These are phyloP conservation scores for Meliscaeva auricollis DNA, from an alignment of 2,888 invertebrate genomes.

Conservation along the genomic window DNA sequence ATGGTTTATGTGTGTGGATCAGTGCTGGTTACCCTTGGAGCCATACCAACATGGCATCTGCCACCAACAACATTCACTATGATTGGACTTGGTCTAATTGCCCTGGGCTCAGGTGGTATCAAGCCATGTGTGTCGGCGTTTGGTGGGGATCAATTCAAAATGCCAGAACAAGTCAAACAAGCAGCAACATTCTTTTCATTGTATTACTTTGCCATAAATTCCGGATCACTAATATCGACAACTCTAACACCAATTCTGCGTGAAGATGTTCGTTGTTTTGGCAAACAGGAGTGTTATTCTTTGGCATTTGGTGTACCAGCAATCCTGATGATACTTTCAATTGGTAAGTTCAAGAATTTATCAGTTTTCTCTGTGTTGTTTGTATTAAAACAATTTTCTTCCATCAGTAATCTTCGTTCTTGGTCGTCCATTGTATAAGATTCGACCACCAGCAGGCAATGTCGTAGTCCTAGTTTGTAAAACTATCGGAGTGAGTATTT, in stretches of 20 bases:
- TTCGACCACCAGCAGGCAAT: conserved; percentile 89
- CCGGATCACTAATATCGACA: conserved; percentile 90
- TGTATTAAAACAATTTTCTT: conserved; percentile 78
- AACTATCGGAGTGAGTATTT: conserved; percentile 87
- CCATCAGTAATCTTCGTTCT: conserved; percentile 90
- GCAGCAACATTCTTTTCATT: conserved; percentile 90
- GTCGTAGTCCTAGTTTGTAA: conserved; percentile 87
- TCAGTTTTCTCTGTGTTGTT: conserved; percentile 36
- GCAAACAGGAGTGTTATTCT: conserved; percentile 88
- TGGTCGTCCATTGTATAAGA: conserved; percentile 88
- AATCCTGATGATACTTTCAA: conserved; percentile 88
- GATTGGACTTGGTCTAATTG: conserved; percentile 88
- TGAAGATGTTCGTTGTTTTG: conserved; percentile 88
- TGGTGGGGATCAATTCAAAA: conserved; percentile 91
- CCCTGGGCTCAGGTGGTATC: conserved; percentile 92
- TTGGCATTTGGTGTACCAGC: conserved; percentile 92
- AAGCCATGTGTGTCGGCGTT: conserved; percentile 93
- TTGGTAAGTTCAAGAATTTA: conserved; percentile 85
- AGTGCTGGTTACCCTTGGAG: conserved; percentile 86
- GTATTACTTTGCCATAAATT: conserved; percentile 89
- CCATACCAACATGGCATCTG: conserved; percentile 85
- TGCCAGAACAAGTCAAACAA: conserved; percentile 87
- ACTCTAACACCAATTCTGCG: conserved; percentile 90
- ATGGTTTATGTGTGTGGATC: conserved; percentile 90
- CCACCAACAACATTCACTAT: conserved; percentile 86